Conservation (phyloP, 2,888 invertebrate species). For the Lydus trimaculatus region DNA sequence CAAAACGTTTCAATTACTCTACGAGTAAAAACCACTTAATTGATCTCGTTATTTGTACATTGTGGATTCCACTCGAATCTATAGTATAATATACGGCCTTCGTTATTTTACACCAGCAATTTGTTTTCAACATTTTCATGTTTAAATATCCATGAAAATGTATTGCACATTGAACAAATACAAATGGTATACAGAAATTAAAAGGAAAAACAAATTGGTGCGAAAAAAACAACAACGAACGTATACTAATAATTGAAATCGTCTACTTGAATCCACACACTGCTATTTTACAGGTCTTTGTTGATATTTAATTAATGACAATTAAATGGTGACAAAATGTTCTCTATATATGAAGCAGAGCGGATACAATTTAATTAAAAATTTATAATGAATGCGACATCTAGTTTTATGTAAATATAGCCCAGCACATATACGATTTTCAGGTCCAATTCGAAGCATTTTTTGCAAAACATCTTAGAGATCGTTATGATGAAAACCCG, state of each 20-base stretch:
- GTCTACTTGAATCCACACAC: not conserved
- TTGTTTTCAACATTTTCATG: slow-evolving; percentile 39
- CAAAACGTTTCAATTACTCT: slow-evolving; percentile 20
- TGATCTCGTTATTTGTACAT: slow-evolving; percentile 47
- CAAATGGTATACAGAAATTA: slow-evolving; percentile 16
- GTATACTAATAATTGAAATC: not conserved
- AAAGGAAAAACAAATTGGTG: not conserved
- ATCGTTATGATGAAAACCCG: too few species aligned
- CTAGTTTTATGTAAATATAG: too few species aligned
- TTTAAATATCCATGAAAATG: slow-evolving; percentile 35
- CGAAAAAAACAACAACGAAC: not conserved
- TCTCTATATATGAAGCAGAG: too few species aligned
- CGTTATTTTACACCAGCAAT: slow-evolving; percentile 48
- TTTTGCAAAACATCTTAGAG: too few species aligned
- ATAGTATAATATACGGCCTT: slow-evolving; percentile 35
- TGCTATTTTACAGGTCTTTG: not conserved
- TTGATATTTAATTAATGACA: not conserved
- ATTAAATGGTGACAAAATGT: not conserved
- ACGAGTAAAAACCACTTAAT: slow-evolving; percentile 38
- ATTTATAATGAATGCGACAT: too few species aligned
- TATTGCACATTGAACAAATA: slow-evolving; percentile 23
- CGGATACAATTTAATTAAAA: too few species aligned
- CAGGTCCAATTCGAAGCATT: too few species aligned
- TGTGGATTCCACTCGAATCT: slow-evolving; percentile 37
- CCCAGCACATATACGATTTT: too few species aligned